These are phyloP conservation scores for Brachyalestes nurse DNA, from an alignment of 2,797 vertebrate genomes.

Conservation along the genomic window DNA sequence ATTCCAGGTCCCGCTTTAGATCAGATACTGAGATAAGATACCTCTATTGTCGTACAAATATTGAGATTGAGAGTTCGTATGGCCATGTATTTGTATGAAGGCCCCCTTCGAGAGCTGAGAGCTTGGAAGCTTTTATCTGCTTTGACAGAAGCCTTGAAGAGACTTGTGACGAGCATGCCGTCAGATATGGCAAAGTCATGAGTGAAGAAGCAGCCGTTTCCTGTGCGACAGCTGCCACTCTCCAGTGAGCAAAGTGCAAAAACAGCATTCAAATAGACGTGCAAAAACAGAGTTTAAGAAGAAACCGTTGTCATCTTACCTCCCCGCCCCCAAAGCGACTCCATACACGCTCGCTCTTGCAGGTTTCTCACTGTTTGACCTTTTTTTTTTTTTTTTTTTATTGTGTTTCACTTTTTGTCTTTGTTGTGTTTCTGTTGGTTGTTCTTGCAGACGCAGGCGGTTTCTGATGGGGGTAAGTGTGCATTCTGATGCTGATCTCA, in stretches of 20 bases:
- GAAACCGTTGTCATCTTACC: background rate
- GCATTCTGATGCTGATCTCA: background rate
- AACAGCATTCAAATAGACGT: background rate
- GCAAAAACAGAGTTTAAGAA: conserved; percentile 8
- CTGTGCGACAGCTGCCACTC: conserved; percentile 30
- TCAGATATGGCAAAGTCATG: conserved; percentile 22
- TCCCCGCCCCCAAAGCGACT: background rate
- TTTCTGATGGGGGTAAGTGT: conserved; percentile 85
- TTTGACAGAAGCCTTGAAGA: too few species aligned
- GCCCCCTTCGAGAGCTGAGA: background rate
- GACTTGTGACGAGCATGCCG: background rate
- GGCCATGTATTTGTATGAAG: too few species aligned
- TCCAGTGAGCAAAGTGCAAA: conserved; percentile 18
- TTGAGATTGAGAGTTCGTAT: too few species aligned
- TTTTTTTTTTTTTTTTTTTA: background rate
- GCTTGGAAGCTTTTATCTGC: background rate
- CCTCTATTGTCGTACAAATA: too few species aligned
- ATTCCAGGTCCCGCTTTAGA: too few species aligned
- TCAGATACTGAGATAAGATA: too few species aligned
- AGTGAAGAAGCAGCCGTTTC: conserved; percentile 23
- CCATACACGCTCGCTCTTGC: background rate
- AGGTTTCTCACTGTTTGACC: background rate
- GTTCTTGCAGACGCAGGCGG: conserved; percentile 77
- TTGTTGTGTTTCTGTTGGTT: conserved; percentile 49
- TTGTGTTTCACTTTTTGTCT: conserved; percentile 5